Evolutionary conservation across 2,888 invertebrate species (phyloP).

Genomic region (Gasteruption jaculator): DNA sequence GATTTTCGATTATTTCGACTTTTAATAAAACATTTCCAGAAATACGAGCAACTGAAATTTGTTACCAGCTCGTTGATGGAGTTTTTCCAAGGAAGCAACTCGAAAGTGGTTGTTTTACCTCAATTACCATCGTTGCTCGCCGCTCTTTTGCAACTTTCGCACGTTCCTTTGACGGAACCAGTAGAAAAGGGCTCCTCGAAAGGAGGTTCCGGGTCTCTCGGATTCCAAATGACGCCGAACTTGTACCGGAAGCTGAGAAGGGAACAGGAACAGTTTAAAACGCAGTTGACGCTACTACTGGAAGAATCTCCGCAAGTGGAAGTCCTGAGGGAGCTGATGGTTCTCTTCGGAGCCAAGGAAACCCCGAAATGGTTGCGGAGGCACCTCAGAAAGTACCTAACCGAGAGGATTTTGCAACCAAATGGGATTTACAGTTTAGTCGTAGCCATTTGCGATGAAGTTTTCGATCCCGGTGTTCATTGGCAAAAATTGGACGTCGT

Average conservation of each 20-base stretch:
- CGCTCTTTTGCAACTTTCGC: slow-evolving; percentile 65
- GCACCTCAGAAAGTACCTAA: slow-evolving; percentile 60
- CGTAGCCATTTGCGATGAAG: slow-evolving; percentile 61
- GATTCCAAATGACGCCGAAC: slow-evolving; percentile 58
- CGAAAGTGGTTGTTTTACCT: slow-evolving; percentile 33
- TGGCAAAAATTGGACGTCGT: slow-evolving; percentile 68
- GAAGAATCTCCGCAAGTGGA: slow-evolving; percentile 59
- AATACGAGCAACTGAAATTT: slow-evolving; percentile 57
- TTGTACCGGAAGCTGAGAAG: slow-evolving; percentile 54
- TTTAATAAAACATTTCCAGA: no score
- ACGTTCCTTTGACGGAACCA: slow-evolving; percentile 64
- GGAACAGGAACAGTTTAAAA: slow-evolving; percentile 56
- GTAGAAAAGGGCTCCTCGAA: slow-evolving; percentile 7
- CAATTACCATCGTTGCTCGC: slow-evolving; percentile 56
- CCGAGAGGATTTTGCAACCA: slow-evolving; percentile 57
- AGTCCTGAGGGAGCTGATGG: slow-evolving; percentile 67
- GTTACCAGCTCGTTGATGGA: slow-evolving; percentile 56
- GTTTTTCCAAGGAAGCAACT: slow-evolving; percentile 30
- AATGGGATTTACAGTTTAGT: slow-evolving; percentile 65
- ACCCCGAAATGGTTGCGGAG: slow-evolving; percentile 64
- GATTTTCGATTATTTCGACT: no score
- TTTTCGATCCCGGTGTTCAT: slow-evolving; percentile 57
- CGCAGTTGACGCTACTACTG: slow-evolving; percentile 55
- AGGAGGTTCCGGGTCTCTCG: slow-evolving; percentile 11
- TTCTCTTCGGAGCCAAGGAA: slow-evolving; percentile 57